Evolutionary conservation across 2,113 vertebrate genomes (phyloP), one percentile per base, ranked within the genome.

Genomic region (Lasiurus borealis): DNA sequence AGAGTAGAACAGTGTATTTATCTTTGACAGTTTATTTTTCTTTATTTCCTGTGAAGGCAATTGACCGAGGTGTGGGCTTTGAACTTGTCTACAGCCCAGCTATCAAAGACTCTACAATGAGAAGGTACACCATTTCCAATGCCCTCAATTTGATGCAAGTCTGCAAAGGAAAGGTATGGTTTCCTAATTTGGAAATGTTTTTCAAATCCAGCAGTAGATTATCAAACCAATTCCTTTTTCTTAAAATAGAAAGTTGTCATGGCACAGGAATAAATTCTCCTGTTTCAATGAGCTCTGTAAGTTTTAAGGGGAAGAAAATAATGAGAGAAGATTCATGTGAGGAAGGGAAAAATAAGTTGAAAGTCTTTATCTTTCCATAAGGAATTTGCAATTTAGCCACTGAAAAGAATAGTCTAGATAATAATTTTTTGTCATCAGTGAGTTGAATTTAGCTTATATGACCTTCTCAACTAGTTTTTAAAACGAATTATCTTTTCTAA

Each of bases 51-150:
- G 57, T 97, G 78, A 97, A 99, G 99, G 99, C 99, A 82, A 98
- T 99, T 93, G 99, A 99, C 71, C 98, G 99, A 96, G 99, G 99
- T 12, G 96, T 99, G 91, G 97, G 98, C 96, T 99, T 99, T 97
- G 99, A 99, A 98, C 98, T 99, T 69, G 97, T 98, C 68, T 99
- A 99, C 71, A 97, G 98, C 1, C 98, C 99, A 8, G 99, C 99
- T 78, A 99, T 99, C 98, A 99, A 98, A 98, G 99, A 99, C 96
- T 98, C 99, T 91, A 99, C 99, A 66, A 98, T 99, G 98, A 99
- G 99, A 96, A 99, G 99, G 94, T 99, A 99, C 98, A 99, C 99
- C 54, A 99, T 99, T 95, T 98, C 99, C 84, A 99, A 99, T 94
- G 98, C 99, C 0, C 95, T 99, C 90, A 98, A 97, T 92, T 98